Percentiles rank a stretch among this genome's conserved stretches.
These are phyloP conservation scores for Poecilobothrus nobilitatus DNA, from an alignment of 2,888 invertebrate genomes.

Conservation along the genomic window DNA sequence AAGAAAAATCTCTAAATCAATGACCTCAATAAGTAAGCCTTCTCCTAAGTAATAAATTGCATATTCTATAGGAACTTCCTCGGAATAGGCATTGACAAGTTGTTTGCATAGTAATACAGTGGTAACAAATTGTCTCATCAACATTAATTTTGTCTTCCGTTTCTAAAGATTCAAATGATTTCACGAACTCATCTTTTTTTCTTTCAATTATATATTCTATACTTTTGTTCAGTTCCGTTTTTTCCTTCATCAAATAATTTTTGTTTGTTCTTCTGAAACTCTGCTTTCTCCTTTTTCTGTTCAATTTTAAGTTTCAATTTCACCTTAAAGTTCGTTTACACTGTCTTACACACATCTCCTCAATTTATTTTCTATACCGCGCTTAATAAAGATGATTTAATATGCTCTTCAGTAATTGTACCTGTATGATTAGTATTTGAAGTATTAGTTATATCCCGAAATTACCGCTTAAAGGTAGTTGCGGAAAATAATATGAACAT, in stretches of 20 bases:
- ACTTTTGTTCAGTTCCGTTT: constrained; percentile 73
- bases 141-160: constrained; percentile 78
- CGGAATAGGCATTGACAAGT: constrained; percentile 87
- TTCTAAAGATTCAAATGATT: constrained; percentile 65
- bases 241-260: constrained; percentile 71
- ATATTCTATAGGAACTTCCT: constrained; percentile 97
- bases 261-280: constrained; percentile 73
- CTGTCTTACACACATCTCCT: constrained; percentile 79
- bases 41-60: constrained; percentile 97
- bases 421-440: constrained; percentile 51
- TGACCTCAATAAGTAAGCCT: constrained; percentile 81
- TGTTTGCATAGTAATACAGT: constrained; percentile 94
- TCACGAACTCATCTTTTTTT: constrained; percentile 77
- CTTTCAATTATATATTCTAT: constrained; percentile 73
- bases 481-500: constrained; percentile 46
- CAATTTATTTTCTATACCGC: constrained; percentile 94
- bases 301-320: constrained; percentile 76
- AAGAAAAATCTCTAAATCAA: constrained; percentile 94
- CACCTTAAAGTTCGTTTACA: constrained; percentile 83
- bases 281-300: constrained; percentile 82
- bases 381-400: constrained; percentile 84
- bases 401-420: constrained; percentile 92
- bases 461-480: constrained; percentile 26
- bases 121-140: constrained; percentile 93
- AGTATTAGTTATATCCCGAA: constrained; percentile 38